phyloP scores from a whole-genome alignment of 2,888 invertebrate genomes.

The Epicampocera succincta region DNA sequence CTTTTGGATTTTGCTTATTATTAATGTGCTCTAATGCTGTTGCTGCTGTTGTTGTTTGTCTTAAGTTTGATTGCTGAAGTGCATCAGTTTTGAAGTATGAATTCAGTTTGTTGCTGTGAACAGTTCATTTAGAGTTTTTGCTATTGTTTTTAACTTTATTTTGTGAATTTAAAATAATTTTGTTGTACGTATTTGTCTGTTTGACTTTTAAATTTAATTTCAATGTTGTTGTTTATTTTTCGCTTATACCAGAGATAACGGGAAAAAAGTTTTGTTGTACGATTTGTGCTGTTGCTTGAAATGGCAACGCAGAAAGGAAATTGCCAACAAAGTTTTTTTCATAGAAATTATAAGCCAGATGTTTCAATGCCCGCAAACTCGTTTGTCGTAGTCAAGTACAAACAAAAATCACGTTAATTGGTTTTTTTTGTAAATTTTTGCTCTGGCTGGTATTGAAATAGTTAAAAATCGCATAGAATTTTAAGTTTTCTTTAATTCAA shows the following conservation, averaged over 20 bases:
- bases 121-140: background rate
- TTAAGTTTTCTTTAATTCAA: too few relatives aligned
- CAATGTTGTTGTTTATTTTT: conserved; percentile 25
- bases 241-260: conserved; percentile 19
- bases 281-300: background rate
- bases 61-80: conserved; percentile 21
- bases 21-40: background rate
- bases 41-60: conserved; percentile 2
- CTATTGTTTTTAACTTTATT: conserved; percentile 10
- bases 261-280: conserved; percentile 10
- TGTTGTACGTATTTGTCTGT: conserved; percentile 31
- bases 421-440: background rate
- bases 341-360: conserved; percentile 44
- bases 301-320: background rate
- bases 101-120: background rate
- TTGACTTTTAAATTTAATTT: conserved; percentile 50
- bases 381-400: background rate
- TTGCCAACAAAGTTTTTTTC: conserved; percentile 6
- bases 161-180: conserved; percentile 16
- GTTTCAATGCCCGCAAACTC: conserved; percentile 35
- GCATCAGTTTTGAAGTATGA: background rate
- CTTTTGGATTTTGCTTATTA: conserved; percentile 19
- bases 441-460: conserved; percentile 22
- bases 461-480: too few relatives aligned
- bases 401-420: background rate